Evolutionary conservation across 2,113 vertebrate species (phyloP).

Genomic region (Seriola rivoliana): DNA sequence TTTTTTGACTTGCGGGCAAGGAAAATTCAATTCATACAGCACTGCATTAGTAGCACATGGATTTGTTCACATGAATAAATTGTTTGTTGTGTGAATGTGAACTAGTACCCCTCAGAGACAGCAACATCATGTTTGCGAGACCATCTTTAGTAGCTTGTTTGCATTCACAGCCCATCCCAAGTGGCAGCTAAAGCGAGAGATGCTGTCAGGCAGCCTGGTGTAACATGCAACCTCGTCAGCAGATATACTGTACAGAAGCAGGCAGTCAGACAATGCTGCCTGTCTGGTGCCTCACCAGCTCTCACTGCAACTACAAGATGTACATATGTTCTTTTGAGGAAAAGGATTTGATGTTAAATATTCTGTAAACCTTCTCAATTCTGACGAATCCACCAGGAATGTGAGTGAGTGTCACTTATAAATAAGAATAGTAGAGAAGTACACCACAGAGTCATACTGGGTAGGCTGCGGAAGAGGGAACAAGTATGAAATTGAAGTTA

Average conservation of each 20-base stretch:
- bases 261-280: slow-evolving; percentile 37
- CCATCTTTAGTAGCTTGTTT: slow-evolving; percentile 79
- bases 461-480: slow-evolving; percentile 4
- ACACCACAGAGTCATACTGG: neutral
- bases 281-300: slow-evolving; percentile 1
- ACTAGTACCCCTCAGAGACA: slow-evolving; percentile 63
- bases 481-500: neutral
- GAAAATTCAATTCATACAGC: slow-evolving; percentile 47
- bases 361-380: neutral
- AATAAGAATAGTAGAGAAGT: slow-evolving; percentile 8
- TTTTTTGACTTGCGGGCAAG: neutral
- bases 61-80: slow-evolving; percentile 64
- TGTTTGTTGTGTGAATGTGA: slow-evolving; percentile 69
- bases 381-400: neutral
- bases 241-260: slow-evolving; percentile 56
- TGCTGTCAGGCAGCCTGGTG: slow-evolving; percentile 65
- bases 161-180: slow-evolving; percentile 74
- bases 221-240: slow-evolving; percentile 66
- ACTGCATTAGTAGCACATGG: slow-evolving; percentile 45
- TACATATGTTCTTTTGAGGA: slow-evolving; percentile 4
- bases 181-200: slow-evolving; percentile 70
- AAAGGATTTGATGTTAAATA: neutral
- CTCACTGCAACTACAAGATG: slow-evolving; percentile 5
- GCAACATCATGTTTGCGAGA: slow-evolving; percentile 69
- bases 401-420: slow-evolving; percentile 12